Evolutionary conservation across 2,888 invertebrate genomes (phyloP).

Genomic region (Asteroscopus sphinx): DNA sequence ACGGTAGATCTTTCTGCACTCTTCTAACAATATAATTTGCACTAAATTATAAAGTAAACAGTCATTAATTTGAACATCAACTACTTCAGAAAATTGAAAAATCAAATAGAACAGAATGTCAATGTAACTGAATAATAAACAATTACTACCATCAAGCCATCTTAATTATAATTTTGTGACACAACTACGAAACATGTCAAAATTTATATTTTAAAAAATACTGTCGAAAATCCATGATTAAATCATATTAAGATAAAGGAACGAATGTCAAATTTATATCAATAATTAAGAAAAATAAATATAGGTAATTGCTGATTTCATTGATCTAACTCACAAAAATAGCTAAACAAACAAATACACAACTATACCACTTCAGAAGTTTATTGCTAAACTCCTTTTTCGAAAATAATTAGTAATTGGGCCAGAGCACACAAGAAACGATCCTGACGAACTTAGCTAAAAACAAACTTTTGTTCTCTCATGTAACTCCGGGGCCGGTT

Average conservation of each 20-base stretch:
- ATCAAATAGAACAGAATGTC: conserved; percentile 19
- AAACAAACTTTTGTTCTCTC: too few species aligned
- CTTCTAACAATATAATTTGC: conserved; percentile 6
- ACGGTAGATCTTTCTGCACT: background rate
- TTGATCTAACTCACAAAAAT: conserved; percentile 10
- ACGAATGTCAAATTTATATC: conserved; percentile 17
- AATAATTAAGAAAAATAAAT: conserved; percentile 18
- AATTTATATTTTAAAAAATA: conserved; percentile 33
- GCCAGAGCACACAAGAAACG: too few species aligned
- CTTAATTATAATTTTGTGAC: conserved; percentile 44
- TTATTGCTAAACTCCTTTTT: too few species aligned
- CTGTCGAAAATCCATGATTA: conserved; percentile 40
- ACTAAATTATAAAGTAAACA: conserved; percentile 20
- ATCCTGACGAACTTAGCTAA: too few species aligned
- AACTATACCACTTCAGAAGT: background rate
- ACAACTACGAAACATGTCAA: conserved; percentile 16
- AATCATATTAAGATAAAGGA: conserved; percentile 36
- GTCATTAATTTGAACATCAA: conserved; percentile 9
- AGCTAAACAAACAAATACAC: background rate
- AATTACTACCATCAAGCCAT: conserved; percentile 12
- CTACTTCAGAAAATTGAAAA: conserved; percentile 1
- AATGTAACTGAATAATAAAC: conserved; percentile 15
- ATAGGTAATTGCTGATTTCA: conserved; percentile 31
- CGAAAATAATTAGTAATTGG: too few species aligned
- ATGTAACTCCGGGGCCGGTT: too few species aligned